Base-by-base conservation (phyloP, 2,113 vertebrate species). In the Crotalus horridus region DNA sequence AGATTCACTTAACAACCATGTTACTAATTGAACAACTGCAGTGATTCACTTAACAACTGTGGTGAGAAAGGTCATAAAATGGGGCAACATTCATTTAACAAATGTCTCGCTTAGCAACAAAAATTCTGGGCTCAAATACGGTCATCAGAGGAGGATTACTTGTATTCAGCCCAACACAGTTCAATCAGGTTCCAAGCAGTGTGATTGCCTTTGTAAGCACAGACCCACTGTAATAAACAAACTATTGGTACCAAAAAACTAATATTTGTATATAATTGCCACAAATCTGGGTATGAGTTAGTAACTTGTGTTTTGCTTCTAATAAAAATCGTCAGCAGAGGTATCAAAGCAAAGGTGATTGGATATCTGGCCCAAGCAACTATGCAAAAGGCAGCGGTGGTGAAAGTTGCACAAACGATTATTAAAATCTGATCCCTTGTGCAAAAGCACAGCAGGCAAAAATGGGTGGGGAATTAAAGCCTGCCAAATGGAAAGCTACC, bases 401-500 rank as follows among this genome's bases (percentile, higher is more conserved):
- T 94, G 94, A 94, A 92, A 97, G 92, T 94, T 96, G 86, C 93
- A 94, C 6, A 69, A 94, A 91, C 91, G 94, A 46, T 61, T 91
- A 91, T 92, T 94, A 95, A 94, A 93, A 91, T 94, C 85, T 94
- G 94, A 93, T 43, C 91, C 93, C 74, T 81, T 21, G 56, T 91
- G 95, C 86, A 97, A 95, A 86, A 96, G 94, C 92, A 96, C 94
- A 95, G 87, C 43, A 92, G 93, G 95, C 93, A 89, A 51, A 95
- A 88, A 81, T 33, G 55, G 85, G 90, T 29, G 93, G 93, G 81
- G 89, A 90, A 43, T 29, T 90, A 55, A 9, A 91, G 39, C 94
- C 90, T 95, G 88, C 95, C 92, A 96, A 95, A 93, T 92, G 95
- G 97, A 96, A 97, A 95, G 96, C 94, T 85, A 94, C 29, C 89